Evolutionary conservation across 2,113 vertebrate species (phyloP).

Genomic region (Ictidomys tridecemlineatus): DNA sequence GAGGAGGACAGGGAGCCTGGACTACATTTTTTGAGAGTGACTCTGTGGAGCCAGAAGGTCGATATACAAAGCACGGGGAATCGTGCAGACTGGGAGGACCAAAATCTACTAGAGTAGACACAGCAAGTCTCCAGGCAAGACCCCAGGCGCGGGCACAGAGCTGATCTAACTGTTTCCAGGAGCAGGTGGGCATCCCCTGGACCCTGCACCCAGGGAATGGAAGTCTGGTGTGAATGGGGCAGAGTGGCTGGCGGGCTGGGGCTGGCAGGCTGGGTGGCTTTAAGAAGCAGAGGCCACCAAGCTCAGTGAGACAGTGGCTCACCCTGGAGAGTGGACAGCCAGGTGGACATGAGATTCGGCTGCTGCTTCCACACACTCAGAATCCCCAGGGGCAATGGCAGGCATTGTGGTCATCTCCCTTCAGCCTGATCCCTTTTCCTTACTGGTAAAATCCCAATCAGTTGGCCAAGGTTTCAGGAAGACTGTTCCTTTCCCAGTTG

Average conservation of each 20-base stretch:
- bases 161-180: background rate
- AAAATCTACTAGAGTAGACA: background rate
- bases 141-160: background rate
- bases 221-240: background rate
- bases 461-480: background rate
- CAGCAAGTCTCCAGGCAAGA: background rate
- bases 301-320: background rate
- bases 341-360: accelerated
- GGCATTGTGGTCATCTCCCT: background rate
- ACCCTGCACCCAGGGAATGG: accelerated
- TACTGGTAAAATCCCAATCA: background rate
- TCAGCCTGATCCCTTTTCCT: background rate
- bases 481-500: too few species aligned
- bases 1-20: background rate
- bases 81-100: background rate
- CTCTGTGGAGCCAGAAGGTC: background rate
- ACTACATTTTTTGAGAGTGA: background rate
- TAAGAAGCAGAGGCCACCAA: too few species aligned
- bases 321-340: background rate
- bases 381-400: background rate
- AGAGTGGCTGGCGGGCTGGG: accelerated
- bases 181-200: background rate
- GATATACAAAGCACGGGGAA: background rate
- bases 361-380: background rate
- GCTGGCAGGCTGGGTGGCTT: accelerated